Evolutionary conservation across 2,888 invertebrate species (phyloP), one percentile per base, ranked within the genome.

Genomic region (Platycnemis pennipes): DNA sequence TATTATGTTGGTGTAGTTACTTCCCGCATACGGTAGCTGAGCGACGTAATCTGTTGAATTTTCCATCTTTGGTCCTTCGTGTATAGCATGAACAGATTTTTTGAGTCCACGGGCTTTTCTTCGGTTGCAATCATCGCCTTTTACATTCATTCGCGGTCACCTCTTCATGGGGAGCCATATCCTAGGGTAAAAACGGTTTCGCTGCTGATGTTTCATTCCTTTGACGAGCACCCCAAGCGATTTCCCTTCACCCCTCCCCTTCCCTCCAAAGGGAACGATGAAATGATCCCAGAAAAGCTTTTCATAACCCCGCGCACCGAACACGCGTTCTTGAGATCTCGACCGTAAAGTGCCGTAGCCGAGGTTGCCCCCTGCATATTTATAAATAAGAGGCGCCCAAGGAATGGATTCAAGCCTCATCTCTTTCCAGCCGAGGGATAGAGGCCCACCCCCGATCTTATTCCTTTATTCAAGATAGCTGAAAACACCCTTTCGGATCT

Each of bases 281-380:
- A 11, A 8, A n/a, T 63, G 26, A 8, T 26, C 77, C 77, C 77
- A 37, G 31, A 37, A 77, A 37, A 77, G 37, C 77, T 37, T 77
- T 77, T 37, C 37, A 77, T 37, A 77, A 77, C 77, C 37, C 37
- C 37, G 37, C 49, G n/a, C 63, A 37, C 8, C 3, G 77, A 37
- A 37, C 37, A 77, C 77, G 37, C 22, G 11, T 77, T 31, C 26
- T 37, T 37, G 77, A 77, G 77, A 77, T 77, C 37, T 26, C 13
- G 77, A 37, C 77, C 77, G 37, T 37, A 77, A 77, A 77, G 77
- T 37, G 77, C 31, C 77, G 77, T 77, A 37, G 2, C 77, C 31
- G 37, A 77, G 77, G 77, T 77, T 77, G 16, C 11, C 77, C 77
- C 37, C 37, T 77, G 77, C 77, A 77, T 77, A 77, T 77, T 77